phyloP scores from a whole-genome alignment of 2,888 invertebrate species.

The Euplexia lucipara region DNA sequence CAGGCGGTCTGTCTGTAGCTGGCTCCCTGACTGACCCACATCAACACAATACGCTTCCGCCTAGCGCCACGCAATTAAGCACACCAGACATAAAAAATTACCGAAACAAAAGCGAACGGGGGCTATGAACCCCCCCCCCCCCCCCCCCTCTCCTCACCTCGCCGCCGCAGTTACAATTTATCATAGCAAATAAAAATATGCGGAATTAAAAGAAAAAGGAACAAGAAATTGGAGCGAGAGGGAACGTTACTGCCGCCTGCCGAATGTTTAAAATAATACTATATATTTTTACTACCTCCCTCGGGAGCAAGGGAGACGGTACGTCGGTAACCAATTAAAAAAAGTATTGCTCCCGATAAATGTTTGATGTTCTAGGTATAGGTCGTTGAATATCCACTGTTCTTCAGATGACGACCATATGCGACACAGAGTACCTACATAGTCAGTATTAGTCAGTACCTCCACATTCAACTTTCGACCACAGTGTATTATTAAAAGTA shows the following conservation, averaged over 20 bases:
- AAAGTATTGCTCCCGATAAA: conserved; percentile 66
- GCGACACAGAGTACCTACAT: not conserved
- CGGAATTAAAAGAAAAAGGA: conserved; percentile 90
- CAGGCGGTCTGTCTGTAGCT: conserved; percentile 75
- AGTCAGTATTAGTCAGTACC: not conserved
- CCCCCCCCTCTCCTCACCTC: conserved; percentile 71
- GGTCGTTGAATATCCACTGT: conserved; percentile 13
- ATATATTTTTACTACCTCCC: conserved; percentile 79
- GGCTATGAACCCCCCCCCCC: conserved; percentile 70
- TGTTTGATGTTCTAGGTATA: conserved; percentile 56
- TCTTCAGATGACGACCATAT: conserved; percentile 10
- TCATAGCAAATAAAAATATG: conserved; percentile 91
- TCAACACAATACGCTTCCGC: conserved; percentile 87
- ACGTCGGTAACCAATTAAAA: conserved; percentile 74
- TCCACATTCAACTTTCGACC: not conserved
- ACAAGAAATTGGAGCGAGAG: conserved; percentile 85
- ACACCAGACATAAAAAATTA: conserved; percentile 90
- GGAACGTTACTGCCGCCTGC: conserved; percentile 78
- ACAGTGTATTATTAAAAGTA: not conserved
- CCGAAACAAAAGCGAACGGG: conserved; percentile 88
- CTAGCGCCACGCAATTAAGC: conserved; percentile 88
- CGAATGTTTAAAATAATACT: conserved; percentile 83
- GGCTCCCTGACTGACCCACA: conserved; percentile 83
- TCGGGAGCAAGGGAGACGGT: conserved; percentile 72
- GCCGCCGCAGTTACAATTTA: conserved; percentile 88